phyloP scores from a whole-genome alignment of 2,888 invertebrate species.

The Xanthia icteritia region DNA sequence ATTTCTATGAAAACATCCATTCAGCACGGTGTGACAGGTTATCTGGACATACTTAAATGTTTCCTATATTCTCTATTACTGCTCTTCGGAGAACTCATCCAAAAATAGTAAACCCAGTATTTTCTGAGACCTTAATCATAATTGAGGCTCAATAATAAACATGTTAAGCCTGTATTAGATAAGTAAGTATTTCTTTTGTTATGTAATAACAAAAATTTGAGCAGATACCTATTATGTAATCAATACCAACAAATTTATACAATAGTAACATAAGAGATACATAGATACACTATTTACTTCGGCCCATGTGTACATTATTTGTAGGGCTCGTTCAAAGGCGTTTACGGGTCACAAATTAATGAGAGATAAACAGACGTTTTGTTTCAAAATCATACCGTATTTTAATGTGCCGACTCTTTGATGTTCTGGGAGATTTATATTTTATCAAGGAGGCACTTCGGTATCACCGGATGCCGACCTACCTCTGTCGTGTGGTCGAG shows the following conservation, averaged over 20 bases:
- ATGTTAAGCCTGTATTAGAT: background rate
- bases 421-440: background rate
- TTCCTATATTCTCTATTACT: background rate
- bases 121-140: background rate
- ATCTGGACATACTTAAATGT: background rate
- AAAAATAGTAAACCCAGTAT: slow-evolving; percentile 7
- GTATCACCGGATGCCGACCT: no score
- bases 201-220: background rate
- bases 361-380: slow-evolving; percentile 35
- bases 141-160: background rate
- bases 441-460: no score
- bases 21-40: background rate
- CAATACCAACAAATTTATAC: background rate
- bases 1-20: background rate
- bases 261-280: background rate
- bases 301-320: slow-evolving; percentile 12
- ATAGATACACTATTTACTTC: slow-evolving; percentile 33
- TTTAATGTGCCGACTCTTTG: slow-evolving; percentile 13
- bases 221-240: slow-evolving; percentile 11
- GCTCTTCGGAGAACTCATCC: background rate
- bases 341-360: slow-evolving; percentile 33
- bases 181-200: slow-evolving; percentile 13
- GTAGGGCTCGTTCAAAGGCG: slow-evolving; percentile 22
- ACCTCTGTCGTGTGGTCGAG: no score
- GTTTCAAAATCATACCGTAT: slow-evolving; percentile 14